Conservation (phyloP, 2,888 invertebrate genomes). For the Abscondita cerata region DNA sequence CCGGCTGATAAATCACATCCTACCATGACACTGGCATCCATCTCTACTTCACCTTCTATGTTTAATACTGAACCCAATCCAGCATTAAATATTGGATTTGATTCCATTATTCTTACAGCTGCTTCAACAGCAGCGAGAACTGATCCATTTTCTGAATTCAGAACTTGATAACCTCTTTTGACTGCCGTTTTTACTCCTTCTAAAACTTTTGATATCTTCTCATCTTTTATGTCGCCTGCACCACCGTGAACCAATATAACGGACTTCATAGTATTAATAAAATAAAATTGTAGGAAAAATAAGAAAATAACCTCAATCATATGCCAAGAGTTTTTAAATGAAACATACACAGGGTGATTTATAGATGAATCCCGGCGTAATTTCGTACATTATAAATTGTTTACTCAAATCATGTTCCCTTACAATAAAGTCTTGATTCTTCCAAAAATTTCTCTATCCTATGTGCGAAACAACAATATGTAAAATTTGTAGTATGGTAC, state of each 20-base stretch:
- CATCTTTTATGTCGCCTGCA: constrained; percentile 76
- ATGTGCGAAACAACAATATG: too few relatives aligned
- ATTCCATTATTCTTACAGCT: constrained; percentile 80
- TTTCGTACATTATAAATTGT: too few relatives aligned
- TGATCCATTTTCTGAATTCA: constrained; percentile 62
- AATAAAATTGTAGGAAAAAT: too few relatives aligned
- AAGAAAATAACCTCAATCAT: too few relatives aligned
- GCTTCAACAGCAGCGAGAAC: constrained; percentile 80
- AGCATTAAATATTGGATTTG: constrained; percentile 82
- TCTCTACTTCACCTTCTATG: constrained; percentile 77
- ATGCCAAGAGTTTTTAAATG: too few relatives aligned
- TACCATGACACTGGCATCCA: constrained; percentile 87
- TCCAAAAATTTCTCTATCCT: too few relatives aligned
- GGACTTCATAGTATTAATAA: constrained; percentile 64
- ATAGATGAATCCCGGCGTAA: too few relatives aligned
- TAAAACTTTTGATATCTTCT: constrained; percentile 67
- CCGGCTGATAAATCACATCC: constrained; percentile 74
- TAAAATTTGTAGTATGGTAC: too few relatives aligned
- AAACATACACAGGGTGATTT: too few relatives aligned
- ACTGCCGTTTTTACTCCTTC: constrained; percentile 72
- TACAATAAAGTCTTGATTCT: too few relatives aligned
- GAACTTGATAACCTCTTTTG: constrained; percentile 65
- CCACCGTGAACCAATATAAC: constrained; percentile 84
- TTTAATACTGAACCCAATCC: constrained; percentile 82
- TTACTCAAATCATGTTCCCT: too few relatives aligned